These are phyloP conservation scores for Lytechinus variegatus DNA, from an alignment of 35 echinoderm and acorn worm genomes.

Conservation along the genomic window DNA sequence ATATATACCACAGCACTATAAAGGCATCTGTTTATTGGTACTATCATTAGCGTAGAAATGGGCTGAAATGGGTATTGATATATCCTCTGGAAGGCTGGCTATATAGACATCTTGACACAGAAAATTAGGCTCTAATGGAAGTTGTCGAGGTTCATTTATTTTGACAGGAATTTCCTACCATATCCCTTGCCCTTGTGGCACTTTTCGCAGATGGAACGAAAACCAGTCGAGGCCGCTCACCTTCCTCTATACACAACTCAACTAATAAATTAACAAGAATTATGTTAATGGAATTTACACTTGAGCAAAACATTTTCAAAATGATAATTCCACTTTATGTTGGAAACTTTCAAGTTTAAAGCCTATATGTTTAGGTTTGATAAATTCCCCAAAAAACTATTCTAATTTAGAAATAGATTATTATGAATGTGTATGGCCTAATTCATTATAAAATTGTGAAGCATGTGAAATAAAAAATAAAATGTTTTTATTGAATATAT, in stretches of 20 bases:
- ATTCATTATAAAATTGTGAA: no score
- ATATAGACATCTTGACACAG: conserved; percentile 1
- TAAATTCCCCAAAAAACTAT: no score
- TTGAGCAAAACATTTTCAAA: not conserved
- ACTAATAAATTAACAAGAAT: not conserved
- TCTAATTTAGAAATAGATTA: no score
- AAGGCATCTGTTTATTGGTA: not conserved
- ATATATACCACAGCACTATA: not conserved
- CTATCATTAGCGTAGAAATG: not conserved
- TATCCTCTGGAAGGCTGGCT: not conserved
- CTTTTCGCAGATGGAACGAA: not conserved
- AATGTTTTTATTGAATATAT: no score
- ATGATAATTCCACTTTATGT: not conserved
- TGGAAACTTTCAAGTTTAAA: no score
- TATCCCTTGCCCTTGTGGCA: not conserved
- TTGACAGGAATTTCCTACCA: not conserved
- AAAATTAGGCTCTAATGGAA: conserved; percentile 12
- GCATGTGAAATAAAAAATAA: no score
- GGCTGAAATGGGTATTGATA: not conserved
- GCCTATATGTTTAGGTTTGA: no score
- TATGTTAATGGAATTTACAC: not conserved
- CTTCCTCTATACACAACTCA: not conserved
- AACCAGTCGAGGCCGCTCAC: not conserved
- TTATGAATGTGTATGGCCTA: no score
- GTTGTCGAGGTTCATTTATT: conserved; percentile 18